Evolutionary conservation across 2,113 vertebrate species (phyloP).

Genomic region (Salvelinus sp.): DNA sequence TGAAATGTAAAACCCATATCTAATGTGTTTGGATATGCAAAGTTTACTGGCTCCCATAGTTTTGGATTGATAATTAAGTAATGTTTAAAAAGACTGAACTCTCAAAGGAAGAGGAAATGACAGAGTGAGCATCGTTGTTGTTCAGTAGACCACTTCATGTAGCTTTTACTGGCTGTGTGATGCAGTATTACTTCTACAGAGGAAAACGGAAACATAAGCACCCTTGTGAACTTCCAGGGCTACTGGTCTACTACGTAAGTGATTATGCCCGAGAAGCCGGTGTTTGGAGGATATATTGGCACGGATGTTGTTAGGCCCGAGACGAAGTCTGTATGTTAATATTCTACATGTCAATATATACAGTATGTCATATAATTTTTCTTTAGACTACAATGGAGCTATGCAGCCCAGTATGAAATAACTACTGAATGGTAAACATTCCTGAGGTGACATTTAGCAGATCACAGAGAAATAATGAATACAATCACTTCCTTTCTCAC

Average conservation of each 20-base stretch:
- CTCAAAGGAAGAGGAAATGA: conserved; percentile 4
- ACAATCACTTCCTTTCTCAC: not conserved
- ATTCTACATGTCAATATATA: not conserved
- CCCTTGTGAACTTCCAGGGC: not conserved
- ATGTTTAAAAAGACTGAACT: not conserved
- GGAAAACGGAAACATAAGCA: no score
- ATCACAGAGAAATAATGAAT: not conserved
- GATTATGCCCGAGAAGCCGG: no score
- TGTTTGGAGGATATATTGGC: no score
- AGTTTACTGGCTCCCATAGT: conserved; percentile 2
- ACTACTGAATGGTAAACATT: not conserved
- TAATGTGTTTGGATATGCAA: conserved; percentile 20
- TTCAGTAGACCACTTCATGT: not conserved
- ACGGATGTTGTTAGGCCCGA: no score
- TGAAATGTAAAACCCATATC: not conserved
- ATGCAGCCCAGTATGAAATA: not conserved
- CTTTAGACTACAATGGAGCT: not conserved
- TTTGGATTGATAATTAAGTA: conserved; percentile 7
- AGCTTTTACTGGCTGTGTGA: no score
- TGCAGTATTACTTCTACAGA: no score
- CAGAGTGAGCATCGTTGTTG: not conserved
- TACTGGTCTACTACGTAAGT: not conserved
- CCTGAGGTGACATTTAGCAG: not conserved
- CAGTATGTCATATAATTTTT: no score
- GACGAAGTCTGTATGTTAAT: not conserved